phyloP scores from a whole-genome alignment of 2,113 vertebrate species.

The Seriola quinqueradiata region DNA sequence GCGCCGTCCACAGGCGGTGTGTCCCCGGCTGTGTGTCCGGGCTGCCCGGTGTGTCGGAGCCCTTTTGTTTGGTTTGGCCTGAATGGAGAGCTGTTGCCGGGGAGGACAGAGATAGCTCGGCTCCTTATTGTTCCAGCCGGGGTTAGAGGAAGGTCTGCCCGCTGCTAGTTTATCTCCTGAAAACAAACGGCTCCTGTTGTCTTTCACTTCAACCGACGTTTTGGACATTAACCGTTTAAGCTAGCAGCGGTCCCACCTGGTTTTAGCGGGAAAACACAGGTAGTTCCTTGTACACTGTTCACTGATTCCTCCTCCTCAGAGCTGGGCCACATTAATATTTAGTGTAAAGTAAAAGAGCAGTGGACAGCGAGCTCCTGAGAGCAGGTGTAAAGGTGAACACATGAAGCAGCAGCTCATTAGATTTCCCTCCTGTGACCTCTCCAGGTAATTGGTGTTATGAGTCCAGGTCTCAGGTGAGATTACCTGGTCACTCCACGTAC shows the following conservation, averaged over 20 bases:
- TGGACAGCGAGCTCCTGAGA: not conserved
- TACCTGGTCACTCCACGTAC: not conserved
- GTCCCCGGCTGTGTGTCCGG: not conserved
- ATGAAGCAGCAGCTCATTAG: slow-evolving; percentile 25
- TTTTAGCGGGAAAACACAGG: not conserved
- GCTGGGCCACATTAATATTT: too few species aligned
- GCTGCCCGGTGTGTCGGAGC: slow-evolving; percentile 4
- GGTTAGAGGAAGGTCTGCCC: slow-evolving; percentile 2
- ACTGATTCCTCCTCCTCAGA: too few species aligned
- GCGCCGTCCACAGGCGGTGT: not conserved
- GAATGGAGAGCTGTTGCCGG: slow-evolving; percentile 16
- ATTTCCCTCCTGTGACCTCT: slow-evolving; percentile 23
- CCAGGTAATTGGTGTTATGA: slow-evolving; percentile 58
- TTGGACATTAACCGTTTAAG: not conserved
- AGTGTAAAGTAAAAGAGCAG: too few species aligned
- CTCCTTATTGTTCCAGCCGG: slow-evolving; percentile 27
- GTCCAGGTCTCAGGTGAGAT: slow-evolving; percentile 54
- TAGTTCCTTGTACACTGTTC: not conserved
- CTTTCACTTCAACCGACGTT: not conserved
- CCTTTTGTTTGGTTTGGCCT: slow-evolving; percentile 41
- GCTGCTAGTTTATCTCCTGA: not conserved
- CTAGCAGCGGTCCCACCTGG: not conserved
- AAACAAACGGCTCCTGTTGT: not conserved
- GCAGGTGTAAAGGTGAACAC: not conserved
- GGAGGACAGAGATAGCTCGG: slow-evolving; percentile 27